Evolutionary conservation across 1,140 invertebrate genomes (phyloP).

Genomic region (Tetranychus cinnabarinus): DNA sequence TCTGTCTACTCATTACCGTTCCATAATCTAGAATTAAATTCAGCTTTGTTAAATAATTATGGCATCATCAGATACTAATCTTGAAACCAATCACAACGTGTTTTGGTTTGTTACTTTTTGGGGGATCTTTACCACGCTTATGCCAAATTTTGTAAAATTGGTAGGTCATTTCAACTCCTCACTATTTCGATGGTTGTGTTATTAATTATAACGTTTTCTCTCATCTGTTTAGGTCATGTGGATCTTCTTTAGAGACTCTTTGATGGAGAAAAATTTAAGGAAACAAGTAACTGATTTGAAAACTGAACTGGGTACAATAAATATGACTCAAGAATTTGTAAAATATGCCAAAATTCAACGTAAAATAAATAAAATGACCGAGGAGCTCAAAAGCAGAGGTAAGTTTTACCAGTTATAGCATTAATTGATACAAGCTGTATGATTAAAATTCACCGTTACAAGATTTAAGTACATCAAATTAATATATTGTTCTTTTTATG

Average conservation of each 20-base stretch:
- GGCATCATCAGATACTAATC: not conserved
- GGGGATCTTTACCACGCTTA: conserved; percentile 7
- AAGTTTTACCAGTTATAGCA: conserved; percentile 2
- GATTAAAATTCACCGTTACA: not conserved
- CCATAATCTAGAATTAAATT: no score
- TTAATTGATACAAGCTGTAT: not conserved
- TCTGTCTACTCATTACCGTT: no score
- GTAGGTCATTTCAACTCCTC: not conserved
- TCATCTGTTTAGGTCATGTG: not conserved
- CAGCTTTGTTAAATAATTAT: no score
- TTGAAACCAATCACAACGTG: not conserved
- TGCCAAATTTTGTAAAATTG: conserved; percentile 11
- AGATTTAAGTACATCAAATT: not conserved
- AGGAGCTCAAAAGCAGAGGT: conserved; percentile 22
- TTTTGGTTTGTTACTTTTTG: conserved; percentile 10
- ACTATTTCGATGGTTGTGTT: not conserved
- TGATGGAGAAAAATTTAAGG: conserved; percentile 14
- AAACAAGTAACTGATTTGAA: conserved; percentile 22
- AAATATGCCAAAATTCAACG: conserved; percentile 30
- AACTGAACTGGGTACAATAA: conserved; percentile 24
- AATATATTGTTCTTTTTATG: no score
- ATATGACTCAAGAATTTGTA: conserved; percentile 32
- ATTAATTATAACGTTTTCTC: not conserved
- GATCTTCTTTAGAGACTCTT: not conserved
- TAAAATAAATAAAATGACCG: conserved; percentile 24